These are phyloP conservation scores for Trogon surrucura DNA, from an alignment of 2,113 vertebrate species.

Conservation along the genomic window DNA sequence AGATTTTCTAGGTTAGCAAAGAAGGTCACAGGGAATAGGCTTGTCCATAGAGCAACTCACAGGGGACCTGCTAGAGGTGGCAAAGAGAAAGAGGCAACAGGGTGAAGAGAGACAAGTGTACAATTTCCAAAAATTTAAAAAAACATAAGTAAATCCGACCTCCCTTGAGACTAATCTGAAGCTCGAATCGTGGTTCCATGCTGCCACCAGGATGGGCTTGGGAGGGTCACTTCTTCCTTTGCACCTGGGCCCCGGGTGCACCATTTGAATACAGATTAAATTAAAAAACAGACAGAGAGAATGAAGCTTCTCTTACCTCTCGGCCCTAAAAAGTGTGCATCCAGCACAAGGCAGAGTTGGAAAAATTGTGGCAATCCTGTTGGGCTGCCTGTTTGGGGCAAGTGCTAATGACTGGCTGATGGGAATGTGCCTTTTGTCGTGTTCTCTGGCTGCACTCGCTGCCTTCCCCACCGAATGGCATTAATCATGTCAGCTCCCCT, in stretches of 20 bases:
- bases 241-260: neutral
- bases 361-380: neutral
- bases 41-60: neutral
- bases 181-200: neutral
- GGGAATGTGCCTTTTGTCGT: constrained; percentile 44
- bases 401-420: constrained; percentile 42
- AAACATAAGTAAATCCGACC: neutral
- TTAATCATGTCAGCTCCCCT: constrained; percentile 79
- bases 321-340: neutral
- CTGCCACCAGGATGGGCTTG: neutral
- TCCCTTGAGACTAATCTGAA: neutral
- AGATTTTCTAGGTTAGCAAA: neutral
- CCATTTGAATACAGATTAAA: neutral
- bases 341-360: neutral
- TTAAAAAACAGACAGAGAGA: neutral
- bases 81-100: neutral
- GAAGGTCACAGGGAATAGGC: neutral
- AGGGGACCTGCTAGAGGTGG: neutral
- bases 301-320: neutral
- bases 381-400: constrained; percentile 15
- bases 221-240: neutral
- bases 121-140: constrained; percentile 36
- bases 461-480: constrained; percentile 59
- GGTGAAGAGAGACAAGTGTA: neutral
- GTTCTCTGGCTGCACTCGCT: constrained; percentile 52